Evolutionary conservation across 2,888 invertebrate species (phyloP), one percentile per base, ranked within the genome.

Genomic region (Smittia aterrima): DNA sequence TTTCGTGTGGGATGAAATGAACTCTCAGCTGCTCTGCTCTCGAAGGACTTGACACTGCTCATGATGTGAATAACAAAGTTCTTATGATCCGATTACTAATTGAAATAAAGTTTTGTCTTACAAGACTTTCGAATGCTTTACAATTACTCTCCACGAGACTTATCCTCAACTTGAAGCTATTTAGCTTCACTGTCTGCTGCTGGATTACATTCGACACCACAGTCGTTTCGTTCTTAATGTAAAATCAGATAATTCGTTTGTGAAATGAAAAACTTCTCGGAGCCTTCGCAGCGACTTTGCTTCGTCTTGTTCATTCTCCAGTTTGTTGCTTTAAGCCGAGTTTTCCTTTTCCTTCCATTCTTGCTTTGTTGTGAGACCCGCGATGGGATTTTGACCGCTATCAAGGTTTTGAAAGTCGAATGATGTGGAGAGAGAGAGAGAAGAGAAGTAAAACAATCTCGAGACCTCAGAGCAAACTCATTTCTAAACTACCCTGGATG

Each of bases 351-450:
- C 22, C 22, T 18, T 58, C 18, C 58, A 18, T 11, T 3, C 3
- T 58, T 58, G 4, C 3, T 47, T 47, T 47, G 47, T 16, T 58
- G 58, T 58, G 58, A 58, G 58, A 58, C 58, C 58, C 58, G 22
- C 58, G 58, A 2, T 58, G 58, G 58, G 58, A 58, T 58, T 47
- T 58, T 58, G 58, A 58, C 58, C 58, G 58, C 58, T 58, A 22
- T 22, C 58, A 58, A 58, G 58, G 58, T 58, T 58, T 58, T 58
- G 58, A 58, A 58, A 58, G 58, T 58, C 58, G 22, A 58, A 58
- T 58, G 58, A 58, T 20, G 20, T n/a, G 22, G 22, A 22, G 22
- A 13, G 58, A 58, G 6, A 4, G 22, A 58, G n/a, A n/a, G n/a
- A n/a, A n/a, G n/a, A n/a, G n/a, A n/a, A 47, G 7, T 2, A 58